Evolutionary conservation across 2,888 invertebrate species (phyloP).

Genomic region (Stramonita haemastoma): DNA sequence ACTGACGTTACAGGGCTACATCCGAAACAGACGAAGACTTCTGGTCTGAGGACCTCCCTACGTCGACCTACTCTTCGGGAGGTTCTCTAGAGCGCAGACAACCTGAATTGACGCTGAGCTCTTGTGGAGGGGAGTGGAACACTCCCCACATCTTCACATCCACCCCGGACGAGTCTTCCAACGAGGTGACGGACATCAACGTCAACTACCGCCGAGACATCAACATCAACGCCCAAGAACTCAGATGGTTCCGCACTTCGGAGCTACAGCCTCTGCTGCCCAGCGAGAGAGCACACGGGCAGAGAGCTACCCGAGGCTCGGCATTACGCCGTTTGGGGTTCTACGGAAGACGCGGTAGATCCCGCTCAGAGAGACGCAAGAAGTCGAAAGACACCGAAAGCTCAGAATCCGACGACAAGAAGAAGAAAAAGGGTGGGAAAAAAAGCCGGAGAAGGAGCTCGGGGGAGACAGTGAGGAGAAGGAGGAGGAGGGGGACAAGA

Average conservation of each 20-base stretch:
- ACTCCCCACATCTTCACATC: neutral
- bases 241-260: neutral
- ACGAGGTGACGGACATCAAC: neutral
- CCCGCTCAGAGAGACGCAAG: neutral
- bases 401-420: neutral
- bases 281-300: no score
- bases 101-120: neutral
- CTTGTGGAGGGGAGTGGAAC: neutral
- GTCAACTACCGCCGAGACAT: neutral
- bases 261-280: neutral
- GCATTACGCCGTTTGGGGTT: neutral
- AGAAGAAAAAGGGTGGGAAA: neutral
- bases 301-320: neutral
- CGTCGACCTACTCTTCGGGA: neutral
- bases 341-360: neutral
- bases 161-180: neutral
- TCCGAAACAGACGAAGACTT: neutral
- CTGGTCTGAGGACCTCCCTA: neutral
- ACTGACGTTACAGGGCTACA: neutral
- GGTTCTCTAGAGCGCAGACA: no score
- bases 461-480: neutral
- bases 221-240: conserved; percentile 7
- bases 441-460: neutral
- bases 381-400: neutral
- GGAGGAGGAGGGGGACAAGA: neutral